Evolutionary conservation across 2,888 invertebrate species (phyloP).

Genomic region (Caenorhabditis sinica): DNA sequence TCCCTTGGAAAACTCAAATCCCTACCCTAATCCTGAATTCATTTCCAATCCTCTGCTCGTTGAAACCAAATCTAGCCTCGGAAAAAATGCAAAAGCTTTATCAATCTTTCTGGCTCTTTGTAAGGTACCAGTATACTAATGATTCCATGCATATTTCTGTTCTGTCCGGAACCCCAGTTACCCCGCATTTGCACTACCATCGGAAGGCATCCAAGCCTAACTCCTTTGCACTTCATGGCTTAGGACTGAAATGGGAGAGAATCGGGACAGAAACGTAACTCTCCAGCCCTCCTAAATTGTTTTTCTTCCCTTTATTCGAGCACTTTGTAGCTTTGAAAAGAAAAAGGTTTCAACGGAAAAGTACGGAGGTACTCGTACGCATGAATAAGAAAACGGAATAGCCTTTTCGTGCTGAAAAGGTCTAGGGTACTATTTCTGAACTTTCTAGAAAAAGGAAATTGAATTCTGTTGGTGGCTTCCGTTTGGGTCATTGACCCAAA

Average conservation of each 20-base stretch:
- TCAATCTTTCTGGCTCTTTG: not conserved
- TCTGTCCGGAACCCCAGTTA: conserved; percentile 8
- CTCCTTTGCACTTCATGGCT: conserved; percentile 32
- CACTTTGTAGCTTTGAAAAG: not conserved
- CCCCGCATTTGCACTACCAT: conserved; percentile 36
- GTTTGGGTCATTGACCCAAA: not conserved
- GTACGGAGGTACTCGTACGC: not conserved
- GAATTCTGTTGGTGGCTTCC: not conserved
- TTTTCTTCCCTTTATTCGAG: conserved; percentile 11
- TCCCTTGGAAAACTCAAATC: not conserved
- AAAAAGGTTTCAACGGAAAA: not conserved
- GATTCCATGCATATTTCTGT: conserved; percentile 23
- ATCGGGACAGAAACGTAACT: conserved; percentile 9
- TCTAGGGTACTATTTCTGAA: not conserved
- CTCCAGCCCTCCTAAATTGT: conserved; percentile 15
- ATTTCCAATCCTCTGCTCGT: not conserved
- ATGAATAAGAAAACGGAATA: no score
- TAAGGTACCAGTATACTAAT: not conserved
- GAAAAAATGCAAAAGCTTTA: conserved; percentile 16
- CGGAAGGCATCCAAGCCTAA: conserved; percentile 10
- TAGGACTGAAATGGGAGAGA: conserved; percentile 5
- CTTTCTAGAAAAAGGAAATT: not conserved
- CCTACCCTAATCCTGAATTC: not conserved
- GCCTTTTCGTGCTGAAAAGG: not conserved
- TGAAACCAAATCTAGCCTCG: not conserved